Evolutionary conservation across 1,140 invertebrate species (phyloP).

Genomic region (Drosophila ananassae): DNA sequence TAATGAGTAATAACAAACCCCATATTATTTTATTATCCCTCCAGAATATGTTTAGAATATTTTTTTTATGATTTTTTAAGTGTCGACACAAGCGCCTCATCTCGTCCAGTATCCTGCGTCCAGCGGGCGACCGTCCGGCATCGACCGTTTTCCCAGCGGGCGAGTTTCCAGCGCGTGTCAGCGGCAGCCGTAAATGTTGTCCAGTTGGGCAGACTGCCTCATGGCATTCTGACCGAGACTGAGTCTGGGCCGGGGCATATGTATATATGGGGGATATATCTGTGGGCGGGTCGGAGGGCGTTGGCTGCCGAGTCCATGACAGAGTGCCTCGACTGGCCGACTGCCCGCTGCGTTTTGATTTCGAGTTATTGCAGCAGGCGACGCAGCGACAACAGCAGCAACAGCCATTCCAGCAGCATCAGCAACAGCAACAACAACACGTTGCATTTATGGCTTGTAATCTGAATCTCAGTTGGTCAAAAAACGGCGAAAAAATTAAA

Average conservation of each 20-base stretch:
- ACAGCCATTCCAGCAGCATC: conserved; percentile 8
- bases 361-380: conserved; percentile 68
- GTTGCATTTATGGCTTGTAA: conserved; percentile 69
- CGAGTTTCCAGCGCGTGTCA: conserved; percentile 69
- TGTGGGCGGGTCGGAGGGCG: conserved; percentile 51
- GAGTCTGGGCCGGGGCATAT: conserved; percentile 11
- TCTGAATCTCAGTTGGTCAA: conserved; percentile 72
- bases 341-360: conserved; percentile 74
- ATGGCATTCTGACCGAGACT: neutral
- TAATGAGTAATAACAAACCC: neutral
- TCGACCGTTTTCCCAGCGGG: conserved; percentile 54
- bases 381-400: conserved; percentile 19
- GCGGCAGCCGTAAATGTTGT: conserved; percentile 76
- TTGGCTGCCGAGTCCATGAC: conserved; percentile 59
- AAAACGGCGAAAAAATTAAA: conserved; percentile 72
- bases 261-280: conserved; percentile 19
- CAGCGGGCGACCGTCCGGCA: conserved; percentile 37
- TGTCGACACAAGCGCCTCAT: neutral
- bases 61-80: conserved; percentile 7
- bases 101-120: conserved; percentile 27
- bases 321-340: conserved; percentile 48
- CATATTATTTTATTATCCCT: neutral
- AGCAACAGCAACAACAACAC: conserved; percentile 15
- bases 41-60: neutral
- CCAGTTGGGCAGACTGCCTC: conserved; percentile 43